Evolutionary conservation across 2,888 invertebrate species (phyloP), one percentile per base, ranked within the genome.

Genomic region (Polydrusus tereticollis): DNA sequence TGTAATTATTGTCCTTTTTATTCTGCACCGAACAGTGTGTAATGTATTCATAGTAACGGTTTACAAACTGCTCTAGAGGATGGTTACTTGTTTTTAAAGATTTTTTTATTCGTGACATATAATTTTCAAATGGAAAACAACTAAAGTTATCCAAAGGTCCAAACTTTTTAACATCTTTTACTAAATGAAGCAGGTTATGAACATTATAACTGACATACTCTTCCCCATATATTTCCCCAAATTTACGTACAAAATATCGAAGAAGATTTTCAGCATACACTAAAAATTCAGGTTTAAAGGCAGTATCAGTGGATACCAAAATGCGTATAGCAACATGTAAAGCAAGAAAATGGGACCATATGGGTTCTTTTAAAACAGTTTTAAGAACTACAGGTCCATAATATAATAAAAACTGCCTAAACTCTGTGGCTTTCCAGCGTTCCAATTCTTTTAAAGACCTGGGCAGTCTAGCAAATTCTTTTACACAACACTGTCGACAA

Each of bases 351-450:
- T 52, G 52, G 23, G 10, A 21, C 23, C 21, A 52, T 23, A 23
- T n/a, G 12, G 29, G 26, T 55, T 26, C 29, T 29, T 55, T 55
- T 33, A 55, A 55, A 14, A 8, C 3, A 55, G 26, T 55, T 29
- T 55, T 55, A 3, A 55, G 12, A n/a, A 16, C 72, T n/a, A n/a
- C n/a, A n/a, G n/a, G n/a, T n/a, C n/a, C n/a, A n/a, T 69, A 62
- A 50, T 75, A 75, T n/a, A 76, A 70, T 16, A 77, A 59, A 67
- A 77, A 73, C 18, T 73, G 43, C 50, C 73, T 65, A 47, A 73
- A 73, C 60, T 77, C 77, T 23, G 75, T 76, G 3, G 75, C 75
- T 66, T 77, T 77, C 69, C 72, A 74, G 8, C 67, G 18, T 38
- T 71, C 68, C 7, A 50, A 33, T 60, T 73, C 75, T 18, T 26